Evolutionary conservation across 2,113 vertebrate genomes (phyloP).

Genomic region (Forbesichthys agassizii): DNA sequence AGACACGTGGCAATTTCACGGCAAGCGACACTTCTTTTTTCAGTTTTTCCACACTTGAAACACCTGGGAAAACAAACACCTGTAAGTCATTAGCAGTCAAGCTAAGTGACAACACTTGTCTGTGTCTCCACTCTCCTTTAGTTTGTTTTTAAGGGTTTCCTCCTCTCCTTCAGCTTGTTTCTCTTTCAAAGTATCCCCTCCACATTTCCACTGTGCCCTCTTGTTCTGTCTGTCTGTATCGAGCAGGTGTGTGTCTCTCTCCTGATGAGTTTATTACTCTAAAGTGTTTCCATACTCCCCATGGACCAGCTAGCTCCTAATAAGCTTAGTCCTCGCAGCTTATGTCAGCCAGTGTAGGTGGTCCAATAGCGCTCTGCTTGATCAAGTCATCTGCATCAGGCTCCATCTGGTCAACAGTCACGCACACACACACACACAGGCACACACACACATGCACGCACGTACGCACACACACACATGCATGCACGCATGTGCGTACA

Average conservation of each 20-base stretch:
- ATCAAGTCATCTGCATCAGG: conserved; percentile 69
- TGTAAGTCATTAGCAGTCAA: no score
- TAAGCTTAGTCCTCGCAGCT: conserved; percentile 69
- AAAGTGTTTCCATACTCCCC: conserved; percentile 65
- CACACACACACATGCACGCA: background rate
- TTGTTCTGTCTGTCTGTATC: conserved; percentile 56
- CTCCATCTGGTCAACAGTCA: conserved; percentile 63
- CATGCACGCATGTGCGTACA: no score
- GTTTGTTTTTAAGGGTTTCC: background rate
- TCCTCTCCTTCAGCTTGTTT: conserved; percentile 22
- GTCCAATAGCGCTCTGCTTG: conserved; percentile 69
- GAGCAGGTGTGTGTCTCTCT: conserved; percentile 74
- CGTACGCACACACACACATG: no score
- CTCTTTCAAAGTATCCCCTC: conserved; percentile 12
- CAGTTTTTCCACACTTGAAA: no score
- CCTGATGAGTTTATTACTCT: conserved; percentile 75
- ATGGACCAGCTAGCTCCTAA: conserved; percentile 67
- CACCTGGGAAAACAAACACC: no score
- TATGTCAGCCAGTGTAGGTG: conserved; percentile 71
- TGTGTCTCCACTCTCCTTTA: background rate
- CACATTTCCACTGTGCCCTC: conserved; percentile 33
- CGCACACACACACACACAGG: background rate
- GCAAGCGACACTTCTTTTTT: no score
- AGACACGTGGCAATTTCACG: no score
- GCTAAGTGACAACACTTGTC: background rate